Base-by-base conservation (phyloP, 2,113 vertebrate genomes). In the Anguilla rostrata region DNA sequence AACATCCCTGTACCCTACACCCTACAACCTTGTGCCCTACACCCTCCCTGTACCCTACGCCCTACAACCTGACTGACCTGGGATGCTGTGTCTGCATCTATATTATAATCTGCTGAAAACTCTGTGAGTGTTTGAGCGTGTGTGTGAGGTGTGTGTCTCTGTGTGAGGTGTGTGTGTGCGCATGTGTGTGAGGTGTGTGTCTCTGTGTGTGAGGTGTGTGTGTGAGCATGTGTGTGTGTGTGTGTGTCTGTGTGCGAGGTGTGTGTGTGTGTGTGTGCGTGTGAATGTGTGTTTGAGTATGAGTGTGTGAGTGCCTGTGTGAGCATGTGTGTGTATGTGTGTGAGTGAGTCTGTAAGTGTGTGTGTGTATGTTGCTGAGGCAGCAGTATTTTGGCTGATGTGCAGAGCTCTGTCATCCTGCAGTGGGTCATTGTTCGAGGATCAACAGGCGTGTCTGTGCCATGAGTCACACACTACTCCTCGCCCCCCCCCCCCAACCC, bases 331-430 rank as follows among this genome's bases (percentile, higher is more conserved):
- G 20, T 49, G 81, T 49, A 2, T 15, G 20, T 14, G 40, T n/a
- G 40, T 6, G 18, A 7, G 18, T 43, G 81, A 1, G 43, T n/a
- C 43, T 29, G 41, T 82, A 15, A 26, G 81, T 12, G 26, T 0
- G 41, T 49, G 40, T 14, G 40, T 0, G 81, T n/a, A 26, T 49
- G 7, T 22, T 18, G 34, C 81, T 40, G 80, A 83, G 81, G 29
- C 80, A 49, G 81, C 85, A 83, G 18, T 40, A 53, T 86, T 82
- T 75, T 71, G 85, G 57, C 81, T 86, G 86, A 83, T 60, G 41
- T 12, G 43, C 26, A 63, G 81, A 14, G 79, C 2, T 41, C 26
- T 78, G 60, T 9, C 49, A 34, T 57, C 83, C 39, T n/a, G 39
- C 22, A 29, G 83, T 3, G 29, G 39, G 39, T 22, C 9, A 79